Conservation (phyloP, 2,113 vertebrate genomes). For the Nestor notabilis region DNA sequence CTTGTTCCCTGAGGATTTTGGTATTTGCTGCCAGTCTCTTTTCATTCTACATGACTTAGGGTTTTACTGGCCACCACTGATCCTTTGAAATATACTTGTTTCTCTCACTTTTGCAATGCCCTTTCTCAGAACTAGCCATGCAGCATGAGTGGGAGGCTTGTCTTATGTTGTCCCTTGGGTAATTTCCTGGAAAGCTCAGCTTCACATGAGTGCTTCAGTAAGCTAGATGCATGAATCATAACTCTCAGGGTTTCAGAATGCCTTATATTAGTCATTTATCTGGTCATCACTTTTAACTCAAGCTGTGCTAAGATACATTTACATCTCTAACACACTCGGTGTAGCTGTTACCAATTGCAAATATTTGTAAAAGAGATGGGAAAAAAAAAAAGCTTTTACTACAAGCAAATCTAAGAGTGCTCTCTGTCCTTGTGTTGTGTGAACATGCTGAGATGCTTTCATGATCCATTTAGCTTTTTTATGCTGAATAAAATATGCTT, state of each 20-base stretch:
- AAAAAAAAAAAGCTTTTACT: neutral
- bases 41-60: neutral
- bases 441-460: neutral
- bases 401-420: neutral
- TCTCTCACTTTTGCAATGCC: neutral
- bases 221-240: neutral
- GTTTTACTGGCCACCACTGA: neutral
- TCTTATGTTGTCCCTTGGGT: neutral
- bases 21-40: neutral
- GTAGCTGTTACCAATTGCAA: neutral
- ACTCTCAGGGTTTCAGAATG: neutral
- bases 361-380: neutral
- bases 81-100: neutral
- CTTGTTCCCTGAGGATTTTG: neutral
- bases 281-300: neutral
- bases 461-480: neutral
- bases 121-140: neutral
- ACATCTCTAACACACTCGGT: neutral
- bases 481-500: neutral
- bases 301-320: neutral
- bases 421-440: neutral
- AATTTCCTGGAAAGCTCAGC: constrained; percentile 42
- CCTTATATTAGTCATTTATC: neutral
- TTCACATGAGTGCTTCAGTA: neutral
- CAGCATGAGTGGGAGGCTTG: neutral